A percentile compares a stretch with the other conserved stretches of the same genome.
phyloP scores from a whole-genome alignment of 2,888 invertebrate species.

The Arge pagana region DNA sequence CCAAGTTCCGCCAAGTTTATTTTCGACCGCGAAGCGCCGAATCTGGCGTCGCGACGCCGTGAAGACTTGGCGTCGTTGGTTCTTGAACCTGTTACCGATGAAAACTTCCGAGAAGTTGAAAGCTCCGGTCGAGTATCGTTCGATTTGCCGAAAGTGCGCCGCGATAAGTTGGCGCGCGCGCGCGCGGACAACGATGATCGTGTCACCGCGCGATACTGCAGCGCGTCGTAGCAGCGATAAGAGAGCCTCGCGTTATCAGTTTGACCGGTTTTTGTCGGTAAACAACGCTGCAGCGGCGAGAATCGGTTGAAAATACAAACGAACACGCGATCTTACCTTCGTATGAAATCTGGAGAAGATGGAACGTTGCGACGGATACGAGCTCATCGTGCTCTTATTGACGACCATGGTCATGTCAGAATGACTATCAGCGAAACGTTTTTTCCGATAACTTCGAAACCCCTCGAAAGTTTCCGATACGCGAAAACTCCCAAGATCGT shows the following conservation, averaged over 20 bases:
- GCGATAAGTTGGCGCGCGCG: neutral
- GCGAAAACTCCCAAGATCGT: too few species aligned
- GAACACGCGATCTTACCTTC: constrained; percentile 38
- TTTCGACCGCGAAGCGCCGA: constrained; percentile 3
- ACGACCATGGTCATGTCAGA: constrained; percentile 51
- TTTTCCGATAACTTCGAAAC: too few species aligned
- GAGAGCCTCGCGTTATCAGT: too few species aligned
- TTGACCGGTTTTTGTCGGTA: too few species aligned
- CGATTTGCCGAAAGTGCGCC: neutral
- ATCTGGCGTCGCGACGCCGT: neutral
- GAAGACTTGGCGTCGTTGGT: neutral
- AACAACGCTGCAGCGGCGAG: too few species aligned
- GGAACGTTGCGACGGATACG: constrained; percentile 50
- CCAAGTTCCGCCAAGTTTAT: constrained; percentile 9
- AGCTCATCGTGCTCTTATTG: constrained; percentile 55
- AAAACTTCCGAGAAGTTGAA: too few species aligned
- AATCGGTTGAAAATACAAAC: neutral
- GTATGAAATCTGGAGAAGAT: constrained; percentile 49
- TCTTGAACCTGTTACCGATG: constrained; percentile 5
- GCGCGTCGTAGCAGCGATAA: too few species aligned
- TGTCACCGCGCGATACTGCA: too few species aligned
- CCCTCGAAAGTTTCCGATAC: too few species aligned
- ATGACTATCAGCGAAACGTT: too few species aligned
- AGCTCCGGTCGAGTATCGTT: too few species aligned
- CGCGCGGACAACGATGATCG: too few species aligned